phyloP scores from a whole-genome alignment of 2,888 invertebrate species.

The Stenchaetothrips biformis region DNA sequence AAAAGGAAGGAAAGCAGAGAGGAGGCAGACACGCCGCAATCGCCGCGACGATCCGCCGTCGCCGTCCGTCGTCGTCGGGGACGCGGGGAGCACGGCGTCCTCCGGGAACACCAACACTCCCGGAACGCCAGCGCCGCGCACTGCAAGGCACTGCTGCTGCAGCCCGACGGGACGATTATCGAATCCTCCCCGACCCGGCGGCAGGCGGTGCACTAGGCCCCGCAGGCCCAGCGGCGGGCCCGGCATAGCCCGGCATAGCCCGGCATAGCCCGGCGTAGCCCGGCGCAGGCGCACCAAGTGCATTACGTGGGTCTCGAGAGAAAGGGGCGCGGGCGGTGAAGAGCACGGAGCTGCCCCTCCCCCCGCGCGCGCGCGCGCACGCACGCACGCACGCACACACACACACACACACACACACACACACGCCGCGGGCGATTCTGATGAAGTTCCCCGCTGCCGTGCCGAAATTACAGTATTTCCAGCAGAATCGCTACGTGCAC shows the following conservation, averaged over 20 bases:
- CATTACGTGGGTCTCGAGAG: background rate
- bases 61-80: background rate
- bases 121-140: no score
- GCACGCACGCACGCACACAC: background rate
- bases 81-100: background rate
- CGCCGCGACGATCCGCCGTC: background rate
- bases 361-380: background rate
- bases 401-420: background rate
- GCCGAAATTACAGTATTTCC: no score
- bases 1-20: background rate
- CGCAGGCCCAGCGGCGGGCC: no score
- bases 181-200: no score
- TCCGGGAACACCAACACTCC: no score
- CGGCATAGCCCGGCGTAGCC: no score
- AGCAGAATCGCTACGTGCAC: no score
- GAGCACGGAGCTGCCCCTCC: background rate
- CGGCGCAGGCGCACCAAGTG: background rate
- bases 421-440: background rate
- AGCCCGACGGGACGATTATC: no score
- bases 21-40: background rate
- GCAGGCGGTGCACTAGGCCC: no score
- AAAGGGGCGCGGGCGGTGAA: background rate
- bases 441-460: no score
- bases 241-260: no score
- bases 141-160: no score